Percentiles rank a stretch among this genome's conserved stretches.
These are phyloP conservation scores for Acanthurus tractus DNA, from an alignment of 2,797 vertebrate species.

Conservation along the genomic window DNA sequence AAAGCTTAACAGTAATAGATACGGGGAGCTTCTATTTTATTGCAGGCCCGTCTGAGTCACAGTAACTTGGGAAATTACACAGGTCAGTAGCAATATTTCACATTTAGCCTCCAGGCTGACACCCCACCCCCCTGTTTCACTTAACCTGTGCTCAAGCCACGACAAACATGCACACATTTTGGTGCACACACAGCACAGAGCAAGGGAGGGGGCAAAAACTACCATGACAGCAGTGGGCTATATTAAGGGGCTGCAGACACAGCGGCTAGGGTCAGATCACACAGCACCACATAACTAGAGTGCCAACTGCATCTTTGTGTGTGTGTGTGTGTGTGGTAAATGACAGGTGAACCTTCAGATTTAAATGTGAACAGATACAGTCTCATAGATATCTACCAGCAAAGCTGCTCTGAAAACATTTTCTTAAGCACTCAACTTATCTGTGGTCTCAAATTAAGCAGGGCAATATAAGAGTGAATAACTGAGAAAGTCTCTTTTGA, in stretches of 20 bases:
- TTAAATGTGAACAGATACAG: conserved; percentile 57
- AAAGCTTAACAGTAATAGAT: conserved; percentile 13
- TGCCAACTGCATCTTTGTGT: conserved; percentile 65
- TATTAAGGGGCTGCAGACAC: conserved; percentile 81
- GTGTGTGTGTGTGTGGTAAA: conserved; percentile 35
- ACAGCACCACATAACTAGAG: conserved; percentile 74
- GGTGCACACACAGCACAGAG: conserved; percentile 53
- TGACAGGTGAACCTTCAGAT: conserved; percentile 72
- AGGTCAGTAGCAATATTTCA: conserved; percentile 79
- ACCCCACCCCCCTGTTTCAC: conserved; percentile 51
- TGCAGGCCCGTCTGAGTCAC: conserved; percentile 69
- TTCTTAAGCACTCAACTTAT: conserved; percentile 16
- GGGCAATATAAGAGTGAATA: conserved; percentile 18
- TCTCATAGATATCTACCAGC: conserved; percentile 43
- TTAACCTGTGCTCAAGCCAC: conserved; percentile 23
- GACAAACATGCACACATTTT: conserved; percentile 60
- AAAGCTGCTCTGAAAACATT: conserved; percentile 35
- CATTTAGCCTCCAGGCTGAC: conserved; percentile 75
- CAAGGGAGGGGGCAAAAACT: conserved; percentile 61
- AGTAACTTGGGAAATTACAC: conserved; percentile 84
- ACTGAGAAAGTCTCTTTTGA: conserved; percentile 4
- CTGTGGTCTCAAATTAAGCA: conserved; percentile 3
- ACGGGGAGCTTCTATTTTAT: conserved; percentile 19
- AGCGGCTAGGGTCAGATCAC: conserved; percentile 80
- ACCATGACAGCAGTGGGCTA: conserved; percentile 80